Conservation (phyloP, 2,797 vertebrate species). For the Semotilus atromaculatus region DNA sequence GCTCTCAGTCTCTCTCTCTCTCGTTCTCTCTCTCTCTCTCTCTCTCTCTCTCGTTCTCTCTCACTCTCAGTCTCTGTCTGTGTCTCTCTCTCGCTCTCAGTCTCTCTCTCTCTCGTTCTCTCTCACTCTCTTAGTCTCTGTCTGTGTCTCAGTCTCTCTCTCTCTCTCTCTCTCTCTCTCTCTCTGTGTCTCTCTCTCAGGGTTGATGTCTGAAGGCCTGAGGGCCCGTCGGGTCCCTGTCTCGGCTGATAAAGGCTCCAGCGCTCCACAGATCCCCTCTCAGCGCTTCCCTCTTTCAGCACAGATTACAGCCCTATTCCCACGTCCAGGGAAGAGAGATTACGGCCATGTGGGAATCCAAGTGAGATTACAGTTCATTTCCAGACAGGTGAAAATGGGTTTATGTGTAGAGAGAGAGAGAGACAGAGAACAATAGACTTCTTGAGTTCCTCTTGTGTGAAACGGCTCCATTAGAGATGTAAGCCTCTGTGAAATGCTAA, state of each 20-base stretch:
- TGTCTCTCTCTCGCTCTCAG: neutral
- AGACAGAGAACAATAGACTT: neutral
- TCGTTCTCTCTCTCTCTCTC: constrained; percentile 29
- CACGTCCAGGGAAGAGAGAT: constrained; percentile 65
- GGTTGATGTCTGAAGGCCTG: constrained; percentile 54
- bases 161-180: constrained; percentile 27
- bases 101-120: constrained; percentile 5
- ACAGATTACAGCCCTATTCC: constrained; percentile 67
- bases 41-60: neutral
- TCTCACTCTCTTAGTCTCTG: neutral
- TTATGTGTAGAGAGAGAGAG: neutral
- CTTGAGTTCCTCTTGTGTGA: constrained; percentile 1
- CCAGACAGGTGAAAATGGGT: constrained; percentile 32
- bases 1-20: neutral
- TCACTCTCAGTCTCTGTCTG: constrained; percentile 6
- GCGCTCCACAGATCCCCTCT: constrained; percentile 63
- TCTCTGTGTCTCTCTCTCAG: constrained; percentile 32
- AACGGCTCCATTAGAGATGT: constrained; percentile 2
- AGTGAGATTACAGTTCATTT: constrained; percentile 56
- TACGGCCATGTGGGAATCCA: constrained; percentile 68
- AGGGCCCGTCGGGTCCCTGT: constrained; percentile 50
- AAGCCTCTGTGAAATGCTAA: constrained; percentile 14
- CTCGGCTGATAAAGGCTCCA: constrained; percentile 64
- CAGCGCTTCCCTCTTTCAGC: constrained; percentile 53
- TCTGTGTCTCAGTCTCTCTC: neutral